Evolutionary conservation across 2,797 vertebrate genomes (phyloP).

Genomic region (Oreonectes daqikongensis): DNA sequence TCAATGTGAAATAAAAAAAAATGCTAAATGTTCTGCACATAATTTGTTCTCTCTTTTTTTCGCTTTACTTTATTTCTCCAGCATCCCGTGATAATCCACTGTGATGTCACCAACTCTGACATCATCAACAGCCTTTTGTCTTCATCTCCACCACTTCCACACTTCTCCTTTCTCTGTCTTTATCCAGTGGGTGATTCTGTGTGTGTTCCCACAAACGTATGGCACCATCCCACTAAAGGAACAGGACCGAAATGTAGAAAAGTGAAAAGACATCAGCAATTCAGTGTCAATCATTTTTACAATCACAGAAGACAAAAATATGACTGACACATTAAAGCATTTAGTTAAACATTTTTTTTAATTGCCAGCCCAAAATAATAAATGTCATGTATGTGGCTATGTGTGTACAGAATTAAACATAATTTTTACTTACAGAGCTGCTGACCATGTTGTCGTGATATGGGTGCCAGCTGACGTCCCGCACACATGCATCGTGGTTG

Average conservation of each 20-base stretch:
- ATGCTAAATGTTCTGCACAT: slow-evolving; percentile 23
- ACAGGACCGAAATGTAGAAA: too few relatives aligned
- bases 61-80: neutral
- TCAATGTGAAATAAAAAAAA: slow-evolving; percentile 32
- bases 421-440: slow-evolving; percentile 84
- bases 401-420: neutral
- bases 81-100: neutral
- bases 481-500: slow-evolving; percentile 88
- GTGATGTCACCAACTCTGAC: slow-evolving; percentile 47
- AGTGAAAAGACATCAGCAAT: slow-evolving; percentile 17
- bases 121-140: slow-evolving; percentile 28
- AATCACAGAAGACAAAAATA: neutral
- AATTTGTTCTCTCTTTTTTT: neutral
- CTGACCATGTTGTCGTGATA: slow-evolving; percentile 88
- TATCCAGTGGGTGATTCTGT: slow-evolving; percentile 82
- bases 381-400: neutral
- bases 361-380: neutral
- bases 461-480: slow-evolving; percentile 91
- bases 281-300: too few relatives aligned
- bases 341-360: neutral
- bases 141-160: slow-evolving; percentile 44
- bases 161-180: slow-evolving; percentile 71
- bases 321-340: neutral
- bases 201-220: slow-evolving; percentile 88
- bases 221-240: slow-evolving; percentile 85